Evolutionary conservation across 2,113 vertebrate genomes (phyloP).

Genomic region (Microtus oregoni): DNA sequence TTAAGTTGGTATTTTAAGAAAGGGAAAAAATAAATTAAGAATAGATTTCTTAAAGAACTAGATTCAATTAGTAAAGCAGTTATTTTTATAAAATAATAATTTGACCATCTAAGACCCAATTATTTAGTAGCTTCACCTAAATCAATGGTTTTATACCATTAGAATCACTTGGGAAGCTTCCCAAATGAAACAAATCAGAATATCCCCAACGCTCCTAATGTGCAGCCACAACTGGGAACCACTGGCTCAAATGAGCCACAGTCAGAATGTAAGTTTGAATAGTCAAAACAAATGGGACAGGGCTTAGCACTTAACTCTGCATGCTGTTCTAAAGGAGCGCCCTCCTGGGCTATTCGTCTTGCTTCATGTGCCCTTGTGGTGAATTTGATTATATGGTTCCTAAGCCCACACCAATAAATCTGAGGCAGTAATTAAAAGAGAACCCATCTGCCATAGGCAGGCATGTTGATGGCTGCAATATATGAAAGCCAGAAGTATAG

Average conservation of each 20-base stretch:
- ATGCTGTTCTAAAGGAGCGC: background rate
- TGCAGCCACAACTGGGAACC: background rate
- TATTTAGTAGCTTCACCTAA: constrained; percentile 51
- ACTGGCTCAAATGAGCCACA: background rate
- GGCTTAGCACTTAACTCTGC: background rate
- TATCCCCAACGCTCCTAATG: background rate
- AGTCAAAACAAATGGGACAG: background rate
- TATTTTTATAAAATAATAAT: constrained; percentile 74
- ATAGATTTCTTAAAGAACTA: constrained; percentile 46
- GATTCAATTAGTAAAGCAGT: constrained; percentile 75
- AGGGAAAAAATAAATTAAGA: constrained; percentile 68
- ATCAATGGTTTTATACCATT: background rate
- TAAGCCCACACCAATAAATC: constrained; percentile 41
- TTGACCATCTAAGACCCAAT: constrained; percentile 46
- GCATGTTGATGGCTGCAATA: background rate
- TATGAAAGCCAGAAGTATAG: background rate
- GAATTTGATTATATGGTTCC: constrained; percentile 12
- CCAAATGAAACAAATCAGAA: background rate
- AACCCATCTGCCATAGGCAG: background rate
- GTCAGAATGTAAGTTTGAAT: background rate
- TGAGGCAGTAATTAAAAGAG: constrained; percentile 54
- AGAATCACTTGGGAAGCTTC: constrained; percentile 15
- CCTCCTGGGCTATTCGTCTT: constrained; percentile 46
- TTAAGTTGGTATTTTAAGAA: constrained; percentile 73
- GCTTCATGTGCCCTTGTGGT: constrained; percentile 20